Evolutionary conservation across 2,888 invertebrate species (phyloP).

Genomic region (Candidula unifasciata): DNA sequence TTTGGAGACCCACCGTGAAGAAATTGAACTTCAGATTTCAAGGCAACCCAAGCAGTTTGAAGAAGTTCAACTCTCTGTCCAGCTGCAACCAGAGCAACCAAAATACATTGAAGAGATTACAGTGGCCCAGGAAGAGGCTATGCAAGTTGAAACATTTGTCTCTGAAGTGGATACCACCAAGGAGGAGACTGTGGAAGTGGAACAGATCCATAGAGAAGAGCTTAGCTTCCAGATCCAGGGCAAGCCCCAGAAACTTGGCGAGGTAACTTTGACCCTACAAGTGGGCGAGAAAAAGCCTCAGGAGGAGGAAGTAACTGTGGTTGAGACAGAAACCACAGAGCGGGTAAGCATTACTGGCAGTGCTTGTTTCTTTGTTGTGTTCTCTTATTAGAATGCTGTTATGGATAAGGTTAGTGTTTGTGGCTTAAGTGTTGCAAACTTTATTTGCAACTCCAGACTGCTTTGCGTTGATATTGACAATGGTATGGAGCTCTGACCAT

Average conservation of each 20-base stretch:
- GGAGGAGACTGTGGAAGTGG: constrained; percentile 43
- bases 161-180: constrained; percentile 50
- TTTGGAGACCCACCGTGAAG: constrained; percentile 59
- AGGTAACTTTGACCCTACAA: constrained; percentile 58
- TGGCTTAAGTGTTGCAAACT: no score
- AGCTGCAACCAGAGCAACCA: constrained; percentile 53
- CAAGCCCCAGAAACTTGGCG: constrained; percentile 54
- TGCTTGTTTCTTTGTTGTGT: background rate
- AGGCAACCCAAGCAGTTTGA: constrained; percentile 60
- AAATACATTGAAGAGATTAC: constrained; percentile 47
- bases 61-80: constrained; percentile 68
- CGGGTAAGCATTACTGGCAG: constrained; percentile 41
- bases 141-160: constrained; percentile 53
- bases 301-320: constrained; percentile 47
- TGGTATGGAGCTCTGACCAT: no score
- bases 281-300: constrained; percentile 52
- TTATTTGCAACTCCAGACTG: no score
- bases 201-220: constrained; percentile 61
- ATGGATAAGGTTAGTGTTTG: no score
- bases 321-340: constrained; percentile 50
- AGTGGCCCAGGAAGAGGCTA: constrained; percentile 42
- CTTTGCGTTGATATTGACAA: no score
- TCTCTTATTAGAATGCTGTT: no score
- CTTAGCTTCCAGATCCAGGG: constrained; percentile 63
- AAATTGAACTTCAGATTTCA: constrained; percentile 62